These are phyloP conservation scores for Dione vanillae DNA, from an alignment of 2,888 invertebrate species.

Conservation along the genomic window DNA sequence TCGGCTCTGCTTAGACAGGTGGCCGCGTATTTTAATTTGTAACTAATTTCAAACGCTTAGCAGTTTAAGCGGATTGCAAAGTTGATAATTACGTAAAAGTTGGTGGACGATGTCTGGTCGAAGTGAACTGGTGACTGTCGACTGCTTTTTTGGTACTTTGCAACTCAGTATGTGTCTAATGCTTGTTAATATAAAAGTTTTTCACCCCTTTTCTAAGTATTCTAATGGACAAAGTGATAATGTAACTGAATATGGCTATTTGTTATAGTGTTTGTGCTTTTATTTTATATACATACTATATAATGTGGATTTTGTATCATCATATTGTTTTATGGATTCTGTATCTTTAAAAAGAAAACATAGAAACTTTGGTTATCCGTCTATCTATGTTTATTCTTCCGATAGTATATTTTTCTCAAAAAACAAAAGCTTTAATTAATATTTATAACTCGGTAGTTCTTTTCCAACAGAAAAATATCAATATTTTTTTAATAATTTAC, in stretches of 20 bases:
- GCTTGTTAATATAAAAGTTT: conserved; percentile 17
- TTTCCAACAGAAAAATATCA: no score
- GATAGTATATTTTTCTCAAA: no score
- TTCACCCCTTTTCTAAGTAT: conserved; percentile 8
- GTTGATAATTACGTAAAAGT: conserved; percentile 69
- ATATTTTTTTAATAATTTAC: no score
- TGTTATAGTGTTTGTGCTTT: neutral
- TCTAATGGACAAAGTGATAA: conserved; percentile 6
- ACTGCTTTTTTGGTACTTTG: conserved; percentile 43
- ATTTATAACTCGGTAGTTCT: no score
- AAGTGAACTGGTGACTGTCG: conserved; percentile 46
- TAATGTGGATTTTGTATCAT: neutral
- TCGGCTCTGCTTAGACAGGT: conserved; percentile 72
- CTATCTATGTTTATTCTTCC: no score
- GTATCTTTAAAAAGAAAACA: no score
- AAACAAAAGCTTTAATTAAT: no score
- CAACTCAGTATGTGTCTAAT: conserved; percentile 28
- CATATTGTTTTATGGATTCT: neutral
- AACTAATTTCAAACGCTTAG: conserved; percentile 70
- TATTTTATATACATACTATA: no score
- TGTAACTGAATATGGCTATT: neutral
- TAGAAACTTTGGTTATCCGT: no score
- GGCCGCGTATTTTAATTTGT: conserved; percentile 71
- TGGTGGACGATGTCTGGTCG: conserved; percentile 38
- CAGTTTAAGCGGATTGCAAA: conserved; percentile 75